Evolutionary conservation across 2,797 vertebrate genomes (phyloP), one percentile per base, ranked within the genome.

Genomic region (Ctenochaetus hawaiiensis): DNA sequence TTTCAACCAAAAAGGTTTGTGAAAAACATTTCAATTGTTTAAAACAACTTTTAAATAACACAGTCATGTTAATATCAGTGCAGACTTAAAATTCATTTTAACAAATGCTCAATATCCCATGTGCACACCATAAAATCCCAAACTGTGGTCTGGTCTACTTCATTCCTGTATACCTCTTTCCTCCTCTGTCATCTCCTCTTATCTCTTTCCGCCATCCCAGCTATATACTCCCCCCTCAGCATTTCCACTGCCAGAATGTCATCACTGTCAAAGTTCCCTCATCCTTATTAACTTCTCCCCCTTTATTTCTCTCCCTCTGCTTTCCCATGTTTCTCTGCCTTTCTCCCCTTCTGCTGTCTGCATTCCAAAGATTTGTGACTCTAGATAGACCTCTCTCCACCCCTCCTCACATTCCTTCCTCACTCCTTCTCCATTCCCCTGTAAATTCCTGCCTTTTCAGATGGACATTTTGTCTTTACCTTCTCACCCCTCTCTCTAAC

Each of bases 301-400:
- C 53, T 41, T 18, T 62, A 34, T 58, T 54, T 43, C 37, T 39
- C 68, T 53, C 59, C 26, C 53, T 54, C 16, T 23, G 48, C 61
- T 59, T 64, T 74, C 44, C 47, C 52, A 58, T 57, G 67, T 73
- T 75, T 52, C 37, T 30, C 49, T 61, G 44, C 6, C 65, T 70
- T 53, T 69, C 65, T 56, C 73, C 57, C 56, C 61, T 37, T 68
- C 41, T 17, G 34, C 74, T 60, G 72, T 88, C 77, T 85, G 48
- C 58, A 68, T 81, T 81, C 77, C 71, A 66, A 66, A 87, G 73
- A 89, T 89, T 77, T 84, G 83, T 72, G 73, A 76, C 75, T 74
- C 54, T 52, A 74, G 74, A 84, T 82, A 77, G 65, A 82, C 75
- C 48, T 66, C 47, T 43, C 52, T 65, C 60, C 67, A 62, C 68